phyloP scores from a whole-genome alignment of 2,888 invertebrate genomes.

The Polydrusus pterygomalis region DNA sequence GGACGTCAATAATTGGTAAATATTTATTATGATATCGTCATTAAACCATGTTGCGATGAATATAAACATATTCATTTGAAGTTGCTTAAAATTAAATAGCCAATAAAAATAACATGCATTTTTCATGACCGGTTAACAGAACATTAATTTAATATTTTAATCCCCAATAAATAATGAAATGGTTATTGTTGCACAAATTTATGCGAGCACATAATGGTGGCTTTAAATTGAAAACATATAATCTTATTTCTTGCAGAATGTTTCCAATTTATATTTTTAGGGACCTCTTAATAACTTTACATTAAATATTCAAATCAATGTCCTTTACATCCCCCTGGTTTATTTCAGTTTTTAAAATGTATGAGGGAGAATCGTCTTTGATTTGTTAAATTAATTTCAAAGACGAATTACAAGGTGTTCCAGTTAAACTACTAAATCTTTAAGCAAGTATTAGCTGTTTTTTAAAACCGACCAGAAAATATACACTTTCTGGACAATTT shows the following conservation, averaged over 20 bases:
- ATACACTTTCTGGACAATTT: no score
- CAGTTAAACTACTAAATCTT: background rate
- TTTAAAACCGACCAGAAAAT: no score
- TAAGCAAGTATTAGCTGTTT: no score
- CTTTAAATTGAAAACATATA: constrained; percentile 38
- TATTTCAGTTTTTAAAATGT: constrained; percentile 12
- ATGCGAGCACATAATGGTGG: constrained; percentile 30
- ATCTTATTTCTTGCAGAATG: constrained; percentile 36
- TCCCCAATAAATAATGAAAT: constrained; percentile 31
- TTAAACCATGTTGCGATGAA: constrained; percentile 24
- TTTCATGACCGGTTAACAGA: constrained; percentile 38
- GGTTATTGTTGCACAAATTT: constrained; percentile 32
- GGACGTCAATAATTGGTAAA: constrained; percentile 11
- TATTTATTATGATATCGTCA: constrained; percentile 13
- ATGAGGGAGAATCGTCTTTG: background rate
- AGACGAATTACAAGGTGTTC: background rate
- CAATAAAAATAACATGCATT: constrained; percentile 43
- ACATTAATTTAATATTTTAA: constrained; percentile 44
- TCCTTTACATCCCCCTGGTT: background rate
- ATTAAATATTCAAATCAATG: constrained; percentile 29
- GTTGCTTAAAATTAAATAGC: constrained; percentile 38
- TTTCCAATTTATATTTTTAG: constrained; percentile 41
- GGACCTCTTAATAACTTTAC: constrained; percentile 14
- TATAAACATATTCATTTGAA: constrained; percentile 40
- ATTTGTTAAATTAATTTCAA: background rate